phyloP scores from a whole-genome alignment of 2,113 vertebrate species.

The Toxostoma redivivum region DNA sequence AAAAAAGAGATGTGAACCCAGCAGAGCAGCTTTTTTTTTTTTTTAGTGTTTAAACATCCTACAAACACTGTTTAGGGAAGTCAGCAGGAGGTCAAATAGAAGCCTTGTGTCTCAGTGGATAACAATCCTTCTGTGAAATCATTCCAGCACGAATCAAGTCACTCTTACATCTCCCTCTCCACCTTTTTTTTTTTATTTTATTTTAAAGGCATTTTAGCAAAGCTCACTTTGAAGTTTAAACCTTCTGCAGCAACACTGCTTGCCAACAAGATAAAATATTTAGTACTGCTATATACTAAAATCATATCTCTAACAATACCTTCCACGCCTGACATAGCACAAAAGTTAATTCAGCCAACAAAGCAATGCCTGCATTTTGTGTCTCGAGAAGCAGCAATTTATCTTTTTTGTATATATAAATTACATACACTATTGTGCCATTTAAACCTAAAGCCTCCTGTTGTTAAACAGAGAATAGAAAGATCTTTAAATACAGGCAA shows the following conservation, averaged over 20 bases:
- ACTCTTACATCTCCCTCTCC: slow-evolving; percentile 29
- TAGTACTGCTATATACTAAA: slow-evolving; percentile 40
- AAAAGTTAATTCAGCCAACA: slow-evolving; percentile 56
- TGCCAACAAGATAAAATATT: slow-evolving; percentile 59
- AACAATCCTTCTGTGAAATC: slow-evolving; percentile 55
- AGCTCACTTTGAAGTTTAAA: slow-evolving; percentile 55
- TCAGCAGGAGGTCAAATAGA: slow-evolving; percentile 57
- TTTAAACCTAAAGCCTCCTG: slow-evolving; percentile 33
- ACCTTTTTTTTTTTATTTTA: neutral
- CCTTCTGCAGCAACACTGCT: neutral
- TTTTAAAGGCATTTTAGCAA: slow-evolving; percentile 47
- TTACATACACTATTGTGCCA: slow-evolving; percentile 30
- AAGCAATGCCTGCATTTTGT: slow-evolving; percentile 24
- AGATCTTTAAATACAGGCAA: slow-evolving; percentile 34
- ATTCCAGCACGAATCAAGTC: slow-evolving; percentile 29
- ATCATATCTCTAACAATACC: slow-evolving; percentile 44
- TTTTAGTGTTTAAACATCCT: slow-evolving; percentile 41
- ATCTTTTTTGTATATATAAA: slow-evolving; percentile 43
- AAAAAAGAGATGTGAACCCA: neutral
- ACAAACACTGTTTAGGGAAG: slow-evolving; percentile 52
- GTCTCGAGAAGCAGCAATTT: neutral
- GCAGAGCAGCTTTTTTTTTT: neutral
- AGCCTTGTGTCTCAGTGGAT: slow-evolving; percentile 47
- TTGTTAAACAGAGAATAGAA: neutral
- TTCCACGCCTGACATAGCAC: slow-evolving; percentile 46